phyloP scores from a whole-genome alignment of 2,113 vertebrate genomes.

The Plectropomus leopardus region DNA sequence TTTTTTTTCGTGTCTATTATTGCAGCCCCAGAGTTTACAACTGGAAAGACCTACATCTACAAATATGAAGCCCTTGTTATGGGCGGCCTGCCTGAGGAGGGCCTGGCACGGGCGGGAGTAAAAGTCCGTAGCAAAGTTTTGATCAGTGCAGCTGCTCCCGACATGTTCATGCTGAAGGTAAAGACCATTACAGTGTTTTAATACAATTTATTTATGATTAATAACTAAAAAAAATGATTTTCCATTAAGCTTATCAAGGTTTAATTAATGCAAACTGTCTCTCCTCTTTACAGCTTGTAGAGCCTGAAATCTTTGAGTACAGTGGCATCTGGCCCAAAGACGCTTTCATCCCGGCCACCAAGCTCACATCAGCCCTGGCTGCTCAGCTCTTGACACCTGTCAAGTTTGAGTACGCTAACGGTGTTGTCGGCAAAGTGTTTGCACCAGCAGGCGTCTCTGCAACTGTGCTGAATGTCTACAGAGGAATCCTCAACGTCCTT shows the following conservation, averaged over 20 bases:
- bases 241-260: background rate
- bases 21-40: constrained; percentile 84
- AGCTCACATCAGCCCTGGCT: constrained; percentile 78
- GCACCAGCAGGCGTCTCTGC: constrained; percentile 77
- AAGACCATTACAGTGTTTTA: background rate
- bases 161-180: constrained; percentile 84
- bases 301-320: constrained; percentile 81
- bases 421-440: constrained; percentile 83
- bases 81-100: constrained; percentile 86
- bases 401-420: constrained; percentile 86
- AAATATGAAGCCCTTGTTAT: constrained; percentile 85
- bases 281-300: constrained; percentile 74
- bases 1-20: background rate
- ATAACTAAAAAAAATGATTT: background rate
- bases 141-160: constrained; percentile 72
- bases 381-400: constrained; percentile 79
- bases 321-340: constrained; percentile 85
- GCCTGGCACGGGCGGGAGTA: constrained; percentile 82
- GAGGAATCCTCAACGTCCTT: constrained; percentile 85
- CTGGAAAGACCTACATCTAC: constrained; percentile 81
- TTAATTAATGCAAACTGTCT: background rate
- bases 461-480: constrained; percentile 84
- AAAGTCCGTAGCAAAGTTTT: constrained; percentile 83
- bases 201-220: background rate
- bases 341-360: constrained; percentile 75